phyloP scores from a whole-genome alignment of 2,113 vertebrate genomes.

The Paratilapia polleni region DNA sequence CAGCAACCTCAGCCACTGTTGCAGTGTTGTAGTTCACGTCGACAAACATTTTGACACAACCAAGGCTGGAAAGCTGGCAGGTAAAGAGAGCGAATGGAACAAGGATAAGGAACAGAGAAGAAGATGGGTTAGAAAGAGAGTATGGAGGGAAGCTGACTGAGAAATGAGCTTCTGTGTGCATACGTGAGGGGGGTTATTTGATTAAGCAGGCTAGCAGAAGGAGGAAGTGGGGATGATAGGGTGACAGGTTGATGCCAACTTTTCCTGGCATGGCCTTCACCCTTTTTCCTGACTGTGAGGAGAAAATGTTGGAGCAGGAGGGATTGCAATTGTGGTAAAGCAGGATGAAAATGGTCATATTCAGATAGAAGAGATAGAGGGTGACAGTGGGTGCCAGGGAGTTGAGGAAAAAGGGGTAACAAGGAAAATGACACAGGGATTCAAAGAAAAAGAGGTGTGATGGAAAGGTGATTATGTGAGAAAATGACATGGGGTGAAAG shows the following conservation, averaged over 20 bases:
- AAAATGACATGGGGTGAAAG: background rate
- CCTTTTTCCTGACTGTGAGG: slow-evolving; percentile 53
- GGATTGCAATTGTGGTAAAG: slow-evolving; percentile 2
- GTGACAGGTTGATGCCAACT: slow-evolving; percentile 72
- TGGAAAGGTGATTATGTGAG: slow-evolving; percentile 43
- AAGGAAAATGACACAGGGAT: slow-evolving; percentile 65
- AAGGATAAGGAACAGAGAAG: slow-evolving; percentile 22
- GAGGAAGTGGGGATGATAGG: slow-evolving; percentile 78
- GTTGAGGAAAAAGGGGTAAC: slow-evolving; percentile 69
- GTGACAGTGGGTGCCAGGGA: slow-evolving; percentile 42
- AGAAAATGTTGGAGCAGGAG: slow-evolving; percentile 43
- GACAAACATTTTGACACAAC: slow-evolving; percentile 49
- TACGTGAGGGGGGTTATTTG: slow-evolving; percentile 68
- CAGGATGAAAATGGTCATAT: slow-evolving; percentile 29
- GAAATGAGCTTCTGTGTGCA: slow-evolving; percentile 62
- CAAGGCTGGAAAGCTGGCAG: background rate
- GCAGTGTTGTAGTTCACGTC: slow-evolving; percentile 67
- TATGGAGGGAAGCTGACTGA: slow-evolving; percentile 50
- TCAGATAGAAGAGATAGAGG: slow-evolving; percentile 11
- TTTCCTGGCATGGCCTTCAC: slow-evolving; percentile 70
- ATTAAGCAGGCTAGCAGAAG: slow-evolving; percentile 75
- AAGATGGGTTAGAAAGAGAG: background rate
- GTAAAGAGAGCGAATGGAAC: slow-evolving; percentile 17
- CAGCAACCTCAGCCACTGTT: slow-evolving; percentile 87
- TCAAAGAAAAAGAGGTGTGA: slow-evolving; percentile 32